Evolutionary conservation across 2,797 vertebrate genomes (phyloP).

Genomic region (Psittacula derbiana): DNA sequence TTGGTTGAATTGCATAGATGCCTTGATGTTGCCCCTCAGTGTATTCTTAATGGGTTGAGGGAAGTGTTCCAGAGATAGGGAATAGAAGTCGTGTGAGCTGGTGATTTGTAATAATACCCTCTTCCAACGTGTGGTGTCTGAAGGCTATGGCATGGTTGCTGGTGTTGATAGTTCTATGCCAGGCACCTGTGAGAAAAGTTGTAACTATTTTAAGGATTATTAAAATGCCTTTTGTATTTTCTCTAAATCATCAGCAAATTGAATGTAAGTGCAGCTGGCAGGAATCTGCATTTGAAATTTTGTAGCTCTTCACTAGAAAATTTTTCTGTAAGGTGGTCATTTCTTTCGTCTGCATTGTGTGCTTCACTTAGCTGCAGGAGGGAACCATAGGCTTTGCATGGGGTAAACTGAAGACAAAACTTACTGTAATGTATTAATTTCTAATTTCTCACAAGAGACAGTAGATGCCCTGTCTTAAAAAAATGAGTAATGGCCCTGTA

Average conservation of each 20-base stretch:
- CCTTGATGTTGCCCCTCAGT: neutral
- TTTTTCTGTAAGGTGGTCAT: neutral
- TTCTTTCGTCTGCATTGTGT: neutral
- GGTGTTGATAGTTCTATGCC: neutral
- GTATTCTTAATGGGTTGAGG: neutral
- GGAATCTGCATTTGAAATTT: neutral
- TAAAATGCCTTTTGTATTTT: neutral
- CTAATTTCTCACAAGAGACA: neutral
- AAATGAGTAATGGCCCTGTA: neutral
- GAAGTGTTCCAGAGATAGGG: fast-evolving
- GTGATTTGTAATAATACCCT: neutral
- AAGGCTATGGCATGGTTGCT: neutral
- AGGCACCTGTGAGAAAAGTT: neutral
- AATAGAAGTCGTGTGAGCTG: fast-evolving
- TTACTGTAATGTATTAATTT: neutral
- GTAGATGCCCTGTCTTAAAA: neutral
- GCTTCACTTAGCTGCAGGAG: neutral
- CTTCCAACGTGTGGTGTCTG: neutral
- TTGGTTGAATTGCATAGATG: neutral
- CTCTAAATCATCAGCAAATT: neutral
- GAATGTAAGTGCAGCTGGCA: neutral
- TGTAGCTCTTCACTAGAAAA: neutral
- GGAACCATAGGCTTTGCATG: neutral
- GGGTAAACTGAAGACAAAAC: neutral
- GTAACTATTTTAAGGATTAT: neutral